These are phyloP conservation scores for Dasyornis broadbenti DNA, from an alignment of 2,113 vertebrate genomes.

Conservation along the genomic window DNA sequence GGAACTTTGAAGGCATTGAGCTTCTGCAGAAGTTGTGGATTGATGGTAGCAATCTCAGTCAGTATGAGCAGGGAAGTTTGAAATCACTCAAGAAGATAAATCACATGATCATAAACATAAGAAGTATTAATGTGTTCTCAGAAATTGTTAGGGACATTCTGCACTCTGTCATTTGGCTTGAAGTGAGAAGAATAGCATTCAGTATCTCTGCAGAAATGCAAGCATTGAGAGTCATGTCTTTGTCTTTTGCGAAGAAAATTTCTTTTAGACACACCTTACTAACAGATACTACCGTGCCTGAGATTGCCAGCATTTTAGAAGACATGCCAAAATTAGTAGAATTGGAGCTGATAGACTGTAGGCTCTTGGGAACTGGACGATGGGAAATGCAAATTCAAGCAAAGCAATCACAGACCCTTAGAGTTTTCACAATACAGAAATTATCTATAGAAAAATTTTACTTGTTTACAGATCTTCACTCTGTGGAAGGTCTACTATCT, in stretches of 20 bases:
- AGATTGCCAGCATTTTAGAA: background rate
- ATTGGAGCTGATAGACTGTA: slow-evolving; percentile 58
- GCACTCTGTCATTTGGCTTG: slow-evolving; percentile 25
- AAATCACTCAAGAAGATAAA: slow-evolving; percentile 8
- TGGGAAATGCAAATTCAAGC: background rate
- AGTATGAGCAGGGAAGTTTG: slow-evolving; percentile 52
- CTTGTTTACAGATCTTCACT: slow-evolving; percentile 50
- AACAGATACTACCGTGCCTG: slow-evolving; percentile 29
- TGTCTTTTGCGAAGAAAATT: slow-evolving; percentile 3
- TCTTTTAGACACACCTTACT: slow-evolving; percentile 50
- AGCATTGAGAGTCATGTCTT: background rate
- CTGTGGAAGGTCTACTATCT: background rate
- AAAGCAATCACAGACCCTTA: background rate
- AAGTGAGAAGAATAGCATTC: slow-evolving; percentile 55
- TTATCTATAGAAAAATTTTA: slow-evolving; percentile 23
- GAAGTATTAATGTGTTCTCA: background rate
- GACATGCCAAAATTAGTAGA: background rate
- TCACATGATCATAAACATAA: slow-evolving; percentile 54
- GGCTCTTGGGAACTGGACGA: slow-evolving; percentile 53
- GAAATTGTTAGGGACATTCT: slow-evolving; percentile 65
- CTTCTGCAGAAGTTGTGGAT: slow-evolving; percentile 70
- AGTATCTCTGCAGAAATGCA: background rate
- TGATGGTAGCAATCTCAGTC: slow-evolving; percentile 49
- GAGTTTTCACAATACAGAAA: background rate
- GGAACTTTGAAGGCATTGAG: slow-evolving; percentile 69